Evolutionary conservation across 2,113 vertebrate genomes (phyloP), one percentile per base, ranked within the genome.

Genomic region (Synodontis membranacea): DNA sequence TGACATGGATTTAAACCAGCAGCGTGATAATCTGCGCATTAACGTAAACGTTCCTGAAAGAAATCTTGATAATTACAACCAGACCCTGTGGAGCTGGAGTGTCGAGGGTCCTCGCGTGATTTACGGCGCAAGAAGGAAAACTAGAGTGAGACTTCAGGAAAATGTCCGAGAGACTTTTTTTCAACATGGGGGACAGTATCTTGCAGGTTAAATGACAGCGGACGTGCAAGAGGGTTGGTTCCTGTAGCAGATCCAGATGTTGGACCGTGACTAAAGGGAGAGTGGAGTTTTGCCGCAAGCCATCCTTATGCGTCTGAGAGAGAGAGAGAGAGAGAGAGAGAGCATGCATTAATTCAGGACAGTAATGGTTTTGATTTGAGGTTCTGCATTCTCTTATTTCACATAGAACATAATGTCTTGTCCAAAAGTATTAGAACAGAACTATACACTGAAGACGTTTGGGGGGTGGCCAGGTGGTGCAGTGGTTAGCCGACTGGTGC

Each of bases 241-340:
- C 93, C 81, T 90, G 93, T 90, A 90, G 88, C 90, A 89, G 87
- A 93, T 91, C 92, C 94, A 95, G 94, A 95, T 94, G 93, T 92
- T 90, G 87, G 83, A 89, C 74, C 89, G 86, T 91, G 92, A 91
- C 88, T 88, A 86, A 90, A 56, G 5, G 10, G 85, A 68, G 56
- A 86, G 93, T 81, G 0, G 74, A 87, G 92, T 91, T 92, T 90
- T 34, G 19, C 72, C 46, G 2, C 88, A 86, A 91, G 85, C 60
- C 25, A 37, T 79, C 54, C 9, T 76, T 87, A 84, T 76, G 25
- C 46, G 86, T 60, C 72, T 44, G 82, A 54, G 60, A n/a, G 44
- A 44, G 37, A 78, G 85, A 50, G 39, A 44, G 25, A 60, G 80
- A 81, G 54, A 46, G 80, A 62, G 14, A 44, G 37, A 80, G 37